Evolutionary conservation across 2,888 invertebrate genomes (phyloP), one percentile per base, ranked within the genome.

Genomic region (Nomada flava): DNA sequence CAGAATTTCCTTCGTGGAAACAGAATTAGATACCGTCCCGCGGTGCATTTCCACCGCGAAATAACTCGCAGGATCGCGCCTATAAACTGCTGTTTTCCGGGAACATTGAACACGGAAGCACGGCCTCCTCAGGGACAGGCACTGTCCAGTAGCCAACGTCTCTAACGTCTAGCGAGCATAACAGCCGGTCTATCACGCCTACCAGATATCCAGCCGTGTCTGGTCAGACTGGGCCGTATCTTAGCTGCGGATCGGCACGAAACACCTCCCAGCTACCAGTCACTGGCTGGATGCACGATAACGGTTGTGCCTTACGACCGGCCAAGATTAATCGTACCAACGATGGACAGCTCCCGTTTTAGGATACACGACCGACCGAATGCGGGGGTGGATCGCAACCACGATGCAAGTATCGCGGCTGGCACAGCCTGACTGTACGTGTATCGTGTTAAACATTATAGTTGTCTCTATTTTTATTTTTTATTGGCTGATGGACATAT

Each of bases 291-390:
- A 87, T 86, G 88, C 85, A 86, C 88, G 89, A 88, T 91, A 91
- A 90, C 89, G 87, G 88, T 84, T 87, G 86, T 76, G 76, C 79
- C 88, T 86, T 87, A 86, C 86, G 83, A 85, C 82, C 83, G 75
- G 72, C 76, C 75, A 88, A 89, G 89, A 91, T 91, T 91, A 91
- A 91, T 91, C 89, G 90, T 87, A 76, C 78, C 84, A 86, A 83
- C 85, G 86, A 89, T 82, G 88, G 85, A 89, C 85, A 82, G 89
- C 89, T 88, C 88, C 87, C 78, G 86, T 89, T 88, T 88, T 84
- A 82, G 84, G 82, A 84, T 86, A 82, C 75, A 84, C 73, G 75
- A 59, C 57, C 60, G 76, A 62, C 44, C 67, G 67, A 65, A 71
- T 74, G 67, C 75, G 88, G 73, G 78, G 86, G 78, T 84, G 86